These are phyloP conservation scores for Syrmaticus mikado DNA, from an alignment of 2,113 vertebrate genomes.

Conservation along the genomic window DNA sequence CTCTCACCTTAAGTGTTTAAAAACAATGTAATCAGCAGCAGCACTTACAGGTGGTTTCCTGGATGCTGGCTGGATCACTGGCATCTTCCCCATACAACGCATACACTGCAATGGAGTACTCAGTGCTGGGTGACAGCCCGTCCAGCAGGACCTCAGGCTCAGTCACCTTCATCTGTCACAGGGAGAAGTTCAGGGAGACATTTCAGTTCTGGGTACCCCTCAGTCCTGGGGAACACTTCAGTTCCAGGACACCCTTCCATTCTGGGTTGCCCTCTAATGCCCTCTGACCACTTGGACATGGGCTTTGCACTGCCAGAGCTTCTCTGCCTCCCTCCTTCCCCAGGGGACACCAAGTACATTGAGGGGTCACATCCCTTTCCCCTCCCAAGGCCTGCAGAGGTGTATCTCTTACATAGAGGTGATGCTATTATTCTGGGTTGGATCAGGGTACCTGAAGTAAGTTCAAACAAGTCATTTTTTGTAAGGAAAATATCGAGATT, in stretches of 20 bases:
- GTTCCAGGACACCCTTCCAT: not conserved
- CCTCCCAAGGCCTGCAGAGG: not conserved
- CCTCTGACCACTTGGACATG: not conserved
- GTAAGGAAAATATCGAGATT: not conserved
- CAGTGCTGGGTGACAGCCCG: conserved; percentile 81
- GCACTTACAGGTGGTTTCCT: conserved; percentile 85
- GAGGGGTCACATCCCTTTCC: not conserved
- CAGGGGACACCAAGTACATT: fast-evolving
- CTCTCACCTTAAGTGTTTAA: not conserved
- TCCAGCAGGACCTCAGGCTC: conserved; percentile 82
- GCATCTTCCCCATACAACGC: conserved; percentile 88
- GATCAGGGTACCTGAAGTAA: fast-evolving
- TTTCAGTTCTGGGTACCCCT: not conserved
- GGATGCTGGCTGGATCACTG: conserved; percentile 87
- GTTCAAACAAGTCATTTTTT: not conserved
- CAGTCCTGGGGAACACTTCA: not conserved
- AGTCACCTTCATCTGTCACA: conserved; percentile 84
- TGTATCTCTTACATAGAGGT: fast-evolving
- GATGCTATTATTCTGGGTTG: not conserved
- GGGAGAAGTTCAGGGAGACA: not conserved
- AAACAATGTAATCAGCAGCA: not conserved
- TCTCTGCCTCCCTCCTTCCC: not conserved
- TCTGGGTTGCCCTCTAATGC: not conserved
- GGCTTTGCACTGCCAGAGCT: not conserved
- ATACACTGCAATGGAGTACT: conserved; percentile 87